These are phyloP conservation scores for Nipponia nippon DNA, from an alignment of 2,113 vertebrate species.

Conservation along the genomic window DNA sequence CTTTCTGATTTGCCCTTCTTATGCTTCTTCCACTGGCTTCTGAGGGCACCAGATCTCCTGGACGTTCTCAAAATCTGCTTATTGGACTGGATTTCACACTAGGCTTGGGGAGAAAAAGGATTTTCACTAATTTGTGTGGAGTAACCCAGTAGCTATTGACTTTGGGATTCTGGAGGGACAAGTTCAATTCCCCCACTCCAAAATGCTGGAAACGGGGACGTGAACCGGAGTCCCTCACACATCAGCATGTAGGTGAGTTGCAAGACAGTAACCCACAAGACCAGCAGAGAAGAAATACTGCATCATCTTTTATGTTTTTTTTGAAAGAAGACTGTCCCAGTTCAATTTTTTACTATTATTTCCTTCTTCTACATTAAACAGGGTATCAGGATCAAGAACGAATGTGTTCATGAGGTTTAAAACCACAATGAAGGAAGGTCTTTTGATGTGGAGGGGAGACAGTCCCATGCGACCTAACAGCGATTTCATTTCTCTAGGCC, in stretches of 20 bases:
- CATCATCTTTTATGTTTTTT: neutral
- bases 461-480: constrained; percentile 86
- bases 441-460: constrained; percentile 92
- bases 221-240: neutral
- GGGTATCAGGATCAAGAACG: constrained; percentile 88
- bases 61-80: neutral
- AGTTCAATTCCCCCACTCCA: neutral
- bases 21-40: neutral
- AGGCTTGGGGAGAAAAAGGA: neutral
- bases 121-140: neutral
- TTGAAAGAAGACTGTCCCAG: neutral
- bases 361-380: constrained; percentile 47
- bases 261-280: neutral
- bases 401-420: constrained; percentile 94
- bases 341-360: neutral
- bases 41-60: neutral
- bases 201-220: neutral
- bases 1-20: neutral
- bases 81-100: neutral
- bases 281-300: neutral
- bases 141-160: neutral
- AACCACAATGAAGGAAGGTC: constrained; percentile 87
- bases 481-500: constrained; percentile 91
- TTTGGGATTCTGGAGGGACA: neutral
- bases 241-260: neutral